Evolutionary conservation across 2,113 vertebrate species (phyloP), one percentile per base, ranked within the genome.

Genomic region (Serilophus lunatus): DNA sequence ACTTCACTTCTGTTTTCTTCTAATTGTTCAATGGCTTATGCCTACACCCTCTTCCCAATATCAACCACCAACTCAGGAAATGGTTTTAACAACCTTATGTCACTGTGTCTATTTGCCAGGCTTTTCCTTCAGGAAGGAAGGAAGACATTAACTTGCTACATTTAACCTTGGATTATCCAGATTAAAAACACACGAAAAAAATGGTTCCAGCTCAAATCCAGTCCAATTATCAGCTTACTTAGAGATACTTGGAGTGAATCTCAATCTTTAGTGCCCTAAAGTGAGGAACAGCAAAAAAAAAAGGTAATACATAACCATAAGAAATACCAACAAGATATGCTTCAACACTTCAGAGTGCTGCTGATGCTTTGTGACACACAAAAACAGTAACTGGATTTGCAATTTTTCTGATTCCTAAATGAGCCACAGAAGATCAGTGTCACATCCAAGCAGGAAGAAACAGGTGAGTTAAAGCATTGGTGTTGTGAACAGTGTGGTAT

Each of bases 381-480:
- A 78, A 93, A 75, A 33, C 20, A 51, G 18, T 12, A 53, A 4
- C 18, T 47, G 57, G n/a, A 76, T 16, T 54, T 10, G 18, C n/a
- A 82, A 26, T 33, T 92, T 44, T 45, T 56, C 60, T 56, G 47
- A 63, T 38, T 85, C 44, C 24, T 23, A 51, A 33, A 56, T 7
- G 6, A 86, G 49, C 17, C 14, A 50, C 23, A 38, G 35, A 35
- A 86, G 42, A 8, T 26, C 72, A 84, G 9, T 7, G 4, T 35
- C 61, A 23, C 50, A 86, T 29, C 11, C 35, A 44, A 68, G 60
- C 17, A 68, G 18, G 15, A 88, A 76, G 40, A 51, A 85, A 74
- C 0, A 4, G 5, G 10, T 0, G 3, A 76, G 10, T 20, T 15
- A 42, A 71, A 87, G 23, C n/a, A 65, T 0, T 80, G 50, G 33